Evolutionary conservation across 2,797 vertebrate genomes (phyloP), one percentile per base, ranked within the genome.

Genomic region (Lepus oiostolus): DNA sequence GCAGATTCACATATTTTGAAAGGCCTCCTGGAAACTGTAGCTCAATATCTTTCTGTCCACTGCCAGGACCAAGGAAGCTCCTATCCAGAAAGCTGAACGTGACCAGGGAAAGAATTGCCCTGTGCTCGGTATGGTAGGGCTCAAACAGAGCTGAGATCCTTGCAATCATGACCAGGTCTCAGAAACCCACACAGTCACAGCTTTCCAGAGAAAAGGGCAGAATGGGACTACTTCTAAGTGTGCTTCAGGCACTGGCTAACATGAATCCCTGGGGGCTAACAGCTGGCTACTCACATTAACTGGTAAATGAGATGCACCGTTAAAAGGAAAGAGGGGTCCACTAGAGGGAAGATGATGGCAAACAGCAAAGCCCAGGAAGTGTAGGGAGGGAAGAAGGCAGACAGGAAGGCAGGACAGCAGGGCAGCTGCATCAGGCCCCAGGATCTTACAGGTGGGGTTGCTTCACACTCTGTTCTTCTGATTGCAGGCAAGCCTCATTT

Each of bases 251-350:
- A 88, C 90, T 77, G 67, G 14, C 42, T 76, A 74, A 68, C 60
- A 35, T 13, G 70, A 79, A 74, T 58, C 87, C 88, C 32, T 70
- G 65, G 85, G 88, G 85, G 60, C 85, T 79, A 52, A 75, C 70
- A 93, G 91, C 71, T 85, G 58, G 70, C 38, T 5, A 38, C 47
- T 75, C 83, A 79, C 79, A 91, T 95, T 93, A 90, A 28, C 67
- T 52, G 58, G 12, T 60, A 82, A 82, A 71, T 89, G 88, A 96
- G 79, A 83, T 76, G 82, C 70, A 62, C 58, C 0, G 17, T 35
- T 85, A 74, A 81, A 79, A 90, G 60, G 42, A 81, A 95, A 60
- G 67, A 32, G 72, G 65, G 50, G 26, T 63, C 32, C 8, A 80
- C 38, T 35, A n/a, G 11, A 28, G 70, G 54, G n/a, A 21, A 21